These are phyloP conservation scores for Ericerus pela DNA, from an alignment of 1,140 invertebrate species.

Conservation along the genomic window DNA sequence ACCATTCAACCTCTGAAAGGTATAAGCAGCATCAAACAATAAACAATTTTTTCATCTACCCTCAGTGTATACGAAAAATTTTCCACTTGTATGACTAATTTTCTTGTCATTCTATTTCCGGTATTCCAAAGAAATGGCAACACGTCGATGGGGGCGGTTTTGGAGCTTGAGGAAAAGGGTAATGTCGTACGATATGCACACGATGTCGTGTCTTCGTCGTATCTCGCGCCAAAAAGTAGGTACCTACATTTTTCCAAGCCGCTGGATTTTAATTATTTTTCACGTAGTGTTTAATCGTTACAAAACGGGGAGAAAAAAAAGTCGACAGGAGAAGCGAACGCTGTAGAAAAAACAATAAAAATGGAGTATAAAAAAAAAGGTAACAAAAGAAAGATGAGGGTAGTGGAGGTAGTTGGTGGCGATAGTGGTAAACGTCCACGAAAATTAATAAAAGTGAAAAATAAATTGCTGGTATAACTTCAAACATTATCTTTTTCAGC, in stretches of 20 bases:
- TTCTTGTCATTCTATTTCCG: too few relatives aligned
- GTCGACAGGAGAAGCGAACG: neutral
- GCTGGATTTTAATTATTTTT: slow-evolving; percentile 11
- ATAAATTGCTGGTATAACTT: slow-evolving; percentile 11
- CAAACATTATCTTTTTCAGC: slow-evolving; percentile 12
- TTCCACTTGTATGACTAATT: too few relatives aligned
- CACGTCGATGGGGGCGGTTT: too few relatives aligned
- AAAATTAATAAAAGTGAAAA: slow-evolving; percentile 12
- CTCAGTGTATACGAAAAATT: too few relatives aligned
- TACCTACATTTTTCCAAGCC: slow-evolving; percentile 8
- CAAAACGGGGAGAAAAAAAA: too few relatives aligned
- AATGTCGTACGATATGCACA: too few relatives aligned
- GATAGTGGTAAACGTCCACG: slow-evolving; percentile 7
- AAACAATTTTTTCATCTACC: too few relatives aligned
- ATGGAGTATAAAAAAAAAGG: neutral
- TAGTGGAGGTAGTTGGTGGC: neutral
- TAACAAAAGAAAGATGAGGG: neutral
- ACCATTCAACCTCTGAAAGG: too few relatives aligned
- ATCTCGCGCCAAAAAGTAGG: slow-evolving; percentile 7
- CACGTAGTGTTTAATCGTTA: slow-evolving; percentile 6
- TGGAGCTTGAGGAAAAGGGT: too few relatives aligned
- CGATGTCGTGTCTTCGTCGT: too few relatives aligned
- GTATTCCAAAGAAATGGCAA: too few relatives aligned
- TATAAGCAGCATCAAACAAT: too few relatives aligned
- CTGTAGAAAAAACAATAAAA: neutral